Evolutionary conservation across 2,113 vertebrate species (phyloP), one percentile per base, ranked within the genome.

Genomic region (Noctilio leporinus): DNA sequence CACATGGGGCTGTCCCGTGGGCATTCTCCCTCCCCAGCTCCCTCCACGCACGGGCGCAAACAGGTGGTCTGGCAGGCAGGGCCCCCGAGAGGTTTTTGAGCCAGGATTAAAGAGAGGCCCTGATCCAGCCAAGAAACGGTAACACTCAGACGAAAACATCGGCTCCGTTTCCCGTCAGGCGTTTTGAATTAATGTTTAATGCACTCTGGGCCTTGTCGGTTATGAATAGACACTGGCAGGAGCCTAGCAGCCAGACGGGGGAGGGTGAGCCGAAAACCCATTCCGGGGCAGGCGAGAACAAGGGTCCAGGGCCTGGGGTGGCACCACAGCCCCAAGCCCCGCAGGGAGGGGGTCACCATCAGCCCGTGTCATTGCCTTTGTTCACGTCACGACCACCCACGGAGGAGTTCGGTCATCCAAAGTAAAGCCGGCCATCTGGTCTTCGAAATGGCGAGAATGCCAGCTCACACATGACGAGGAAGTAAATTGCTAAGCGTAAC

Each of bases 101-200:
- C 28, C 64, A 62, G 77, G 26, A 75, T 51, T 19, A 8, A 30
- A 26, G 49, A 88, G 45, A 35, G 12, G 19, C 35, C 19, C 10
- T 33, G 80, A 55, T 33, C 57, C 30, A 7, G 20, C 14, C 9
- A 24, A 33, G 14, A 33, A 11, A 35, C 0, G 3, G 16, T 19
- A 45, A 45, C 14, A 47, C 35, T 10, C 62, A 33, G 64, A 28
- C 5, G 14, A 53, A 84, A 93, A 57, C 47, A 55, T 85, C 35
- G 70, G 28, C 87, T 96, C 69, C 24, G 10, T 80, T 57, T 94
- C 9, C 33, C 78, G 47, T 69, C 55, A 2, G 91, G 94, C 40
- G 57, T 40, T 96, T 47, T 20, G 55, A 69, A 53, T 96, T 86
- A 83, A 87, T 12, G 70, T 75, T 77, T 67, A 97, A 94, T 35